Conservation (phyloP, 2,113 vertebrate genomes). For the Ammospiza caudacuta region DNA sequence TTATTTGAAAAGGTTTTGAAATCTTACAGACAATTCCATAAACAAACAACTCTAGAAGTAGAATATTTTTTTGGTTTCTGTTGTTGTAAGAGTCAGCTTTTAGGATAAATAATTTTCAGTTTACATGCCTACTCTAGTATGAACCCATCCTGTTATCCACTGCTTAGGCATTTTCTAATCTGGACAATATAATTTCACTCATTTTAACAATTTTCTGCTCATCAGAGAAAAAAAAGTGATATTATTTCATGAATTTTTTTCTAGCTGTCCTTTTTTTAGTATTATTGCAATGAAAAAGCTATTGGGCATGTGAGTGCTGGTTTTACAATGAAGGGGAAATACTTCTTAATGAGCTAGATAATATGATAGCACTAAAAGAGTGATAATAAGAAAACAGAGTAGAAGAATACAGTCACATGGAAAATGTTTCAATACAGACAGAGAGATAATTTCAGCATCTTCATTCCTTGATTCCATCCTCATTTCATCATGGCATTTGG, state of each 20-base stretch:
- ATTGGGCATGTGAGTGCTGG: not conserved
- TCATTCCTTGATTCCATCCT: not conserved
- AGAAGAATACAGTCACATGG: not conserved
- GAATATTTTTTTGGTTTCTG: not conserved
- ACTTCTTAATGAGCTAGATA: not conserved
- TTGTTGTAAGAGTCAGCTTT: not conserved
- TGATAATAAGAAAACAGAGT: not conserved
- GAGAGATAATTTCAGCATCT: not conserved
- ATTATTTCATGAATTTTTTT: not conserved
- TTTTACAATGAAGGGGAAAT: not conserved
- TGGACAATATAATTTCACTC: not conserved
- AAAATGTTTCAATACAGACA: not conserved
- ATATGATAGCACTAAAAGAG: not conserved
- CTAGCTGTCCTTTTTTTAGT: not conserved
- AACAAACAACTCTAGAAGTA: not conserved
- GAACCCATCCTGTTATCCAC: not conserved
- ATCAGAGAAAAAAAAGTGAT: not conserved
- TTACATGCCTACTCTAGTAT: not conserved
- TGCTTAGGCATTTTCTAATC: not conserved
- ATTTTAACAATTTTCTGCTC: not conserved
- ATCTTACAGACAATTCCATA: not conserved
- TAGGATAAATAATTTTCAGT: not conserved
- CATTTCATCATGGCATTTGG: not conserved
- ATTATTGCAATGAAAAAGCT: not conserved
- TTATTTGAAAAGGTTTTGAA: slow-evolving; percentile 23